Percentiles rank a stretch among this genome's conserved stretches.
These are phyloP conservation scores for Dendropsophus ebraccatus DNA, from an alignment of 2,113 vertebrate genomes.

Conservation along the genomic window DNA sequence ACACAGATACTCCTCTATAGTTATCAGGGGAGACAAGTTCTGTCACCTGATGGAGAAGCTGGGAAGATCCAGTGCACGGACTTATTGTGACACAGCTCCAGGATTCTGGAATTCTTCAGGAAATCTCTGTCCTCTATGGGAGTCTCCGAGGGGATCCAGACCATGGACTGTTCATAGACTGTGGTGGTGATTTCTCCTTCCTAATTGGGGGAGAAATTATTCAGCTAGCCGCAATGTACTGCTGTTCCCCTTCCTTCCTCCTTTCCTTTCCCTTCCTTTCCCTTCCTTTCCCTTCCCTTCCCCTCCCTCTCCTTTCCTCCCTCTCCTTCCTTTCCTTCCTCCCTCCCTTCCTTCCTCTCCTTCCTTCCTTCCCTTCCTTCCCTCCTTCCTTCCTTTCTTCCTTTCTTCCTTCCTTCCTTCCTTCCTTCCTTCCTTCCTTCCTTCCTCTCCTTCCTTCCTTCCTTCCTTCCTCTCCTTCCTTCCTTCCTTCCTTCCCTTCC, in stretches of 20 bases:
- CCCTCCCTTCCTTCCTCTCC: background rate
- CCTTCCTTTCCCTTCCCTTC: background rate
- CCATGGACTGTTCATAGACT: slow-evolving; percentile 76
- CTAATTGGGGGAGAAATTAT: slow-evolving; percentile 60
- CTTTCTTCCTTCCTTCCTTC: background rate
- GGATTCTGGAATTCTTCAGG: slow-evolving; percentile 77
- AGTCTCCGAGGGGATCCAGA: slow-evolving; percentile 79
- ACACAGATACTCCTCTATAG: too few species aligned
- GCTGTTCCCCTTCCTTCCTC: background rate
- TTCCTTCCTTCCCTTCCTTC: background rate
- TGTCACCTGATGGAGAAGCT: slow-evolving; percentile 73
- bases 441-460: background rate
- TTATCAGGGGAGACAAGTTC: background rate
- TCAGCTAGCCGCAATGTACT: background rate
- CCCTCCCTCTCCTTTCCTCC: background rate
- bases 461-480: too few species aligned
- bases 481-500: background rate
- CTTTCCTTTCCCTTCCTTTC: background rate
- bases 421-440: background rate
- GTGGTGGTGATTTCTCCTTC: slow-evolving; percentile 76
- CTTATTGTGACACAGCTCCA: slow-evolving; percentile 77
- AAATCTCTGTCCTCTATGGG: slow-evolving; percentile 81
- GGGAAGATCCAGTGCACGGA: slow-evolving; percentile 81
- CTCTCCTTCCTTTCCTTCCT: background rate
- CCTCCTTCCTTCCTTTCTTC: too few species aligned